Evolutionary conservation across 2,113 vertebrate species (phyloP), one percentile per base, ranked within the genome.

Genomic region (Isurus oxyrinchus): DNA sequence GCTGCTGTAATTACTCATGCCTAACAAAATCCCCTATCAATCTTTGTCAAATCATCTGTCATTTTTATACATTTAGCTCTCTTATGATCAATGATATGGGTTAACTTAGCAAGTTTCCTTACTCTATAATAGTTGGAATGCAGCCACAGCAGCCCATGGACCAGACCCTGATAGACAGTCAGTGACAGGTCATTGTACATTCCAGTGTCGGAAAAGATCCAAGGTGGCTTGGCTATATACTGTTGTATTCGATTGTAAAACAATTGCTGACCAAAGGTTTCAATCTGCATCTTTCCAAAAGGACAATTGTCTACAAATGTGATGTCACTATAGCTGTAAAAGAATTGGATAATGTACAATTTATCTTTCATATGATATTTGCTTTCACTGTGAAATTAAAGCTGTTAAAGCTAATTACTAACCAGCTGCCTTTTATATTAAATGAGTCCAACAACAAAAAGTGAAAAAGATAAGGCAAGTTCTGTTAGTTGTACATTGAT

Each of bases 41-140:
- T 66, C 40, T n/a, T 63, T 44, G 61, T 94, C 35, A 94, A 94
- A 40, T 63, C n/a, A 13, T 21, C n/a, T 57, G 27, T 59, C 11
- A 40, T 63, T 63, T 94, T 94, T 40, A 61, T 94, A 14, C n/a
- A 40, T 23, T 63, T 6, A 94, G 59, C n/a, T 13, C 16, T 40
- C n/a, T n/a, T 63, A 94, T 6, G 21, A 93, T 40, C n/a, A 66
- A 63, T 63, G 55, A 59, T 57, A 59, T 53, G 23, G 27, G 55
- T 95, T 72, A 55, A 13, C 67, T 55, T 95, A 25, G 44, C 27
- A 55, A 31, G 13, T 95, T 72, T 95, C 67, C 97, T 96, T 96
- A 98, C 97, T 95, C 97, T 97, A 96, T 97, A 94, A 59, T 98
- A 98, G 19, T 96, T 96, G 19, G 97, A 94, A 87, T 98, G 97